phyloP scores from a whole-genome alignment of 2,113 vertebrate species.

The Chionomys nivalis region DNA sequence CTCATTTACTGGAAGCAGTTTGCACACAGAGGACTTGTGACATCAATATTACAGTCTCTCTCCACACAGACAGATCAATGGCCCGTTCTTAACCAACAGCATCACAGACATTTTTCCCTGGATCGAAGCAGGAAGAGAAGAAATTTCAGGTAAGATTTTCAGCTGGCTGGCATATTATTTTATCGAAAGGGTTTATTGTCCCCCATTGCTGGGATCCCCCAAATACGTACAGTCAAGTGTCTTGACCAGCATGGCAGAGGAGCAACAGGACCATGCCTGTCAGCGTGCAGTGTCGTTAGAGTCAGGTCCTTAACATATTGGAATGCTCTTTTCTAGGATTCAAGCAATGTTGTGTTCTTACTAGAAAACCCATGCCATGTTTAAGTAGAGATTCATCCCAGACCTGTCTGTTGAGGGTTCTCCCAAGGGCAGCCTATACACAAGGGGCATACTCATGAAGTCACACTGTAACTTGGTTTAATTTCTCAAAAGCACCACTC shows the following conservation, averaged over 20 bases:
- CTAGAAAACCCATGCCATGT: background rate
- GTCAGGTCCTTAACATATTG: background rate
- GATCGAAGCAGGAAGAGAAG: conserved; percentile 66
- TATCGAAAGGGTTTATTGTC: conserved; percentile 49
- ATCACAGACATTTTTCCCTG: conserved; percentile 52
- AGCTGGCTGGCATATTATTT: conserved; percentile 58
- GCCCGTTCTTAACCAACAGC: conserved; percentile 60
- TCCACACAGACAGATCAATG: conserved; percentile 60
- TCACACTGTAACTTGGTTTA: background rate
- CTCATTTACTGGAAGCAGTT: conserved; percentile 53
- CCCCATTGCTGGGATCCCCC: conserved; percentile 4
- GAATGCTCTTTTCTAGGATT: background rate
- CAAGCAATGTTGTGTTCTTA: conserved; percentile 8
- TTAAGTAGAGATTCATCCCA: background rate
- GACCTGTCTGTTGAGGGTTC: background rate
- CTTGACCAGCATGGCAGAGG: background rate
- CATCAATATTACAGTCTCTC: conserved; percentile 66
- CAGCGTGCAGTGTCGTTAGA: background rate
- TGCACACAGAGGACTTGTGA: background rate
- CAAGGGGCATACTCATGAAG: background rate
- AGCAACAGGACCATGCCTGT: background rate
- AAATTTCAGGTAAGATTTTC: conserved; percentile 65
- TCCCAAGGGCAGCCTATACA: background rate
- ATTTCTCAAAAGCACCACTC: background rate
- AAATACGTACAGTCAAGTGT: conserved; percentile 29